Evolutionary conservation across 2,797 vertebrate species (phyloP), one percentile per base, ranked within the genome.

Genomic region (Acanthurus leucopareius): DNA sequence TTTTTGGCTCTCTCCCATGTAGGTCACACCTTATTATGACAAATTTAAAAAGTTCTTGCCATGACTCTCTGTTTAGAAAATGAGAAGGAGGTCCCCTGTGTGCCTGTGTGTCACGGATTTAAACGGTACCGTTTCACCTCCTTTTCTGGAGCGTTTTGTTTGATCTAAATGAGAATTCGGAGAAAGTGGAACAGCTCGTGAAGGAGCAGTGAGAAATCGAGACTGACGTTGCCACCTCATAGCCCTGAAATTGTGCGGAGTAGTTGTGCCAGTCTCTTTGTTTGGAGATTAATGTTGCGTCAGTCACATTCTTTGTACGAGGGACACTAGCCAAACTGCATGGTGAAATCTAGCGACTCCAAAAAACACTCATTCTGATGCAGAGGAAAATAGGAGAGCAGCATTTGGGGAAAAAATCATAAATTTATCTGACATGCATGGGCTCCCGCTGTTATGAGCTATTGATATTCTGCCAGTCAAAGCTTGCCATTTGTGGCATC

Each of bases 241-340:
- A 78, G 87, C 79, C 89, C 90, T 89, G 90, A 91, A 91, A 94
- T 90, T 84, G 87, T 66, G 82, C 67, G 54, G 84, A 76, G 87
- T 87, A 79, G 82, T 91, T 69, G 88, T 93, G 94, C 91, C 92
- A 90, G 86, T 79, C 73, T 83, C 90, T 90, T 92, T 94, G 91
- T 93, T 81, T 79, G 73, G 88, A 92, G 93, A 94, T 93, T 92
- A 93, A 91, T 92, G 90, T 93, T 93, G 89, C 92, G 89, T 94
- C 93, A 93, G 91, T 92, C 90, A 82, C 91, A 92, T 92, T 91
- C 89, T 93, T 92, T 91, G 88, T 91, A 52, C 17, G 64, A 85
- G 87, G 86, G 85, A 91, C 85, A 82, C 66, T 84, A 48, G 92
- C 92, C 93, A 94, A 93, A 82, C 82, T 57, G 88, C 91, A 87